Evolutionary conservation across 1,140 invertebrate species (phyloP).

Genomic region (Lordiphosa stackelbergi): DNA sequence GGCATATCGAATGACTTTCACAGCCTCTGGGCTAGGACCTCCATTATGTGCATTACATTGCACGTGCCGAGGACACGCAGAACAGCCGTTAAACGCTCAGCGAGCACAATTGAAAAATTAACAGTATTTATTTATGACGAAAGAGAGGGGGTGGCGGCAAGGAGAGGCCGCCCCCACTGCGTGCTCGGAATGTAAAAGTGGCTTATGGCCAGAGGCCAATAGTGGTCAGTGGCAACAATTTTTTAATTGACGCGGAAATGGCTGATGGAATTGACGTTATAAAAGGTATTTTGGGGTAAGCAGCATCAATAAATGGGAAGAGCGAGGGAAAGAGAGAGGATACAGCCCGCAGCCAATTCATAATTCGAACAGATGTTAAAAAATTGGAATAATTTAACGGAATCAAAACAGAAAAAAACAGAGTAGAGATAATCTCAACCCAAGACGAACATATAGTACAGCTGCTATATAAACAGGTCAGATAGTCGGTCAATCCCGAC

Average conservation of each 20-base stretch:
- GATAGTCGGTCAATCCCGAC: no score
- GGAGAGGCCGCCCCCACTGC: conserved; percentile 24
- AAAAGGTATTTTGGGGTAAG: conserved; percentile 41
- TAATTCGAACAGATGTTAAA: no score
- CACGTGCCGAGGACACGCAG: conserved; percentile 27
- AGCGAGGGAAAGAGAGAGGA: not conserved
- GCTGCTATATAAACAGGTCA: no score
- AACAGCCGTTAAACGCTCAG: conserved; percentile 45
- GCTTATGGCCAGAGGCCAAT: conserved; percentile 27
- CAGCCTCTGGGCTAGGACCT: conserved; percentile 14
- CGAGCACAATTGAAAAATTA: conserved; percentile 70
- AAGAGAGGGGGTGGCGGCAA: conserved; percentile 22
- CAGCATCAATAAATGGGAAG: no score
- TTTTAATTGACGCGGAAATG: conserved; percentile 71
- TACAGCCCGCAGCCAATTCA: not conserved
- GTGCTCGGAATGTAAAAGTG: conserved; percentile 57
- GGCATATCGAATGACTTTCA: conserved; percentile 12
- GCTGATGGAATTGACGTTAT: conserved; percentile 64
- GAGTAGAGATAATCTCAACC: no score
- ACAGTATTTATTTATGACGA: conserved; percentile 74
- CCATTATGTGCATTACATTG: conserved; percentile 39
- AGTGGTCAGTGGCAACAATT: conserved; percentile 51
- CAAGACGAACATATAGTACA: no score
- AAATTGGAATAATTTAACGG: no score
- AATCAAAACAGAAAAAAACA: no score